Evolutionary conservation across 1,140 invertebrate species (phyloP), one percentile per base, ranked within the genome.

Genomic region (Pseudomyrmex dendroicus): DNA sequence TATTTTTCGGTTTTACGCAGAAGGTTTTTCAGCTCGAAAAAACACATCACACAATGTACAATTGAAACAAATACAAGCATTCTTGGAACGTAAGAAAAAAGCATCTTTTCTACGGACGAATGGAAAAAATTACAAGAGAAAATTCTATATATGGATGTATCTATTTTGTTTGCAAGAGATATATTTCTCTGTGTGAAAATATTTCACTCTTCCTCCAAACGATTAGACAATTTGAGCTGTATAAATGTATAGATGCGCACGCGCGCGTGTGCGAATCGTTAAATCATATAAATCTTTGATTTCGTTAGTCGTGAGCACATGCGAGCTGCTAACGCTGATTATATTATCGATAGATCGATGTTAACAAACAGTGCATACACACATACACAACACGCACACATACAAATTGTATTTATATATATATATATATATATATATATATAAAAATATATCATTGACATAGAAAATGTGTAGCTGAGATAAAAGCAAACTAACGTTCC

Each of bases 31-130:
- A 83, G 57, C 77, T 89, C 73, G 80, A 62, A 84, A 82, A 62
- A 84, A 82, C 83, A 82, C 83, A 68, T 84, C 84, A 54, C 56
- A 86, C 73, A 73, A 20, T 62, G 59, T 62, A 62, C 59, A 62
- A 25, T 62, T 13, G 13, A 54, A 8, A 50, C 54, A 56, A 70
- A 73, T 76, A 87, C 86, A 87, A 84, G 84, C 86, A 87, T 87
- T 74, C 74, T 82, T 63, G 74, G 73, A 88, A 86, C 72, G 63
- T 56, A 72, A 86, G 35, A 57, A 50, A 56, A 56, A 68, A 48
- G 17, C 12, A 54, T 73, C 64, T 54, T 63, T 50, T 13, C 44
- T 83, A 61, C 10, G 22, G 56, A n/a, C 64, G 54, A 83, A 57
- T 50, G 54, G 77, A 63, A 44, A 56, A 52, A 77, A 64, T 59